Conservation (phyloP, 23 tunicate genomes). For the Clavelina lepadiformis region DNA sequence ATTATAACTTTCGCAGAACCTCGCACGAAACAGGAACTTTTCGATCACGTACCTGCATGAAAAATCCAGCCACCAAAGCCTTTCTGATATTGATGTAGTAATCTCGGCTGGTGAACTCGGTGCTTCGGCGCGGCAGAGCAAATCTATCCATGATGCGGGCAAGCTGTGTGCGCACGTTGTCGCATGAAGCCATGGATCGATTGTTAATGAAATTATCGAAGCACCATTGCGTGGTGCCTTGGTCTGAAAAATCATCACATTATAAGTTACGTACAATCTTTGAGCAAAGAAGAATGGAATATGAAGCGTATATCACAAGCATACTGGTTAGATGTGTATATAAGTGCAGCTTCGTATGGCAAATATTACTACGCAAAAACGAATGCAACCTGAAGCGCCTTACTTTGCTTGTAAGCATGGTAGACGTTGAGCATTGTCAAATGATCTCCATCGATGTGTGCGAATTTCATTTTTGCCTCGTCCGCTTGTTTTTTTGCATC, state of each 20-base stretch:
- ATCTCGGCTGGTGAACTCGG: slow-evolving; percentile 89
- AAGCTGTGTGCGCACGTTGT: slow-evolving; percentile 93
- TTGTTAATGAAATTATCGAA: slow-evolving; percentile 94
- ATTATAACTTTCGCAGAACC: no score
- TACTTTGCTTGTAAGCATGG: slow-evolving; percentile 95
- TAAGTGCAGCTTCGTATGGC: no score
- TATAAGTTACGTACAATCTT: background rate
- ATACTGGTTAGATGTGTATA: no score
- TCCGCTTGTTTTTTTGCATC: slow-evolving; percentile 93
- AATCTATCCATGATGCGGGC: slow-evolving; percentile 97
- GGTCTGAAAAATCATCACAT: slow-evolving; percentile 17
- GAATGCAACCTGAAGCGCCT: slow-evolving; percentile 7
- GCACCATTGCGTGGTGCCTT: slow-evolving; percentile 80
- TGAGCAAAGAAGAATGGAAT: background rate
- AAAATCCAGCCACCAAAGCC: slow-evolving; percentile 92
- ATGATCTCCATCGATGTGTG: slow-evolving; percentile 99
- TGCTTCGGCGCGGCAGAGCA: slow-evolving; percentile 84
- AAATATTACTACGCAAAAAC: no score
- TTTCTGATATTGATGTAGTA: slow-evolving; percentile 90
- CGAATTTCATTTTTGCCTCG: slow-evolving; percentile 96
- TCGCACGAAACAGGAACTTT: no score
- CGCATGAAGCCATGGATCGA: slow-evolving; percentile 93
- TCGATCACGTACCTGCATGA: slow-evolving; percentile 99
- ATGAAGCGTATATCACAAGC: no score
- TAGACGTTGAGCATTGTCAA: slow-evolving; percentile 94